These are phyloP conservation scores for Nephrotoma guestfalica DNA, from an alignment of 2,888 invertebrate species.

Conservation along the genomic window DNA sequence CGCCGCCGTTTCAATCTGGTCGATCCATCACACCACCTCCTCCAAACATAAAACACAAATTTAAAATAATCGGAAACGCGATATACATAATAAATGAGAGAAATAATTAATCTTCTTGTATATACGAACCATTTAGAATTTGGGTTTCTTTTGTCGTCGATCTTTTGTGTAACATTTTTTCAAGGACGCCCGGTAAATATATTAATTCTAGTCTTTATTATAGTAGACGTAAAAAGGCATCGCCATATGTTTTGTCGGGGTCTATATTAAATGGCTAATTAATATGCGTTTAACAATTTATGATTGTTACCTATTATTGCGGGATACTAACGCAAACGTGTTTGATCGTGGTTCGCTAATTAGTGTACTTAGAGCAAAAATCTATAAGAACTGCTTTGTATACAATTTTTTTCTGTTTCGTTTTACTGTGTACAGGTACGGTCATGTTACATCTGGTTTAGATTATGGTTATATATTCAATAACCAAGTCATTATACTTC, in stretches of 20 bases:
- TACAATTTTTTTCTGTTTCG: neutral
- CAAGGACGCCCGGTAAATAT: neutral
- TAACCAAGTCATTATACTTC: neutral
- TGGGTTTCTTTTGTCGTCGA: neutral
- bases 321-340: neutral
- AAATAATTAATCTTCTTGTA: neutral
- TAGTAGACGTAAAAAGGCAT: neutral
- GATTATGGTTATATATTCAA: neutral
- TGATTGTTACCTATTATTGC: neutral
- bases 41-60: neutral
- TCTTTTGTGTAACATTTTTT: neutral
- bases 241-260: neutral
- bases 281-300: neutral
- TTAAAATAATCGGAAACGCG: neutral
- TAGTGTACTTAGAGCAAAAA: neutral
- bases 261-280: neutral
- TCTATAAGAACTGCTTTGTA: neutral
- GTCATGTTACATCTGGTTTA: neutral
- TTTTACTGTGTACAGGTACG: neutral
- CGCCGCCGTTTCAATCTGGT: neutral
- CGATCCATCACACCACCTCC: neutral
- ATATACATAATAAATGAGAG: neutral
- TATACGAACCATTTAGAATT: neutral
- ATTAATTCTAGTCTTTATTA: neutral
- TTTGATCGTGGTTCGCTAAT: neutral